Evolutionary conservation across 2,888 invertebrate species (phyloP), one percentile per base, ranked within the genome.

Genomic region (Eupeodes luniger): DNA sequence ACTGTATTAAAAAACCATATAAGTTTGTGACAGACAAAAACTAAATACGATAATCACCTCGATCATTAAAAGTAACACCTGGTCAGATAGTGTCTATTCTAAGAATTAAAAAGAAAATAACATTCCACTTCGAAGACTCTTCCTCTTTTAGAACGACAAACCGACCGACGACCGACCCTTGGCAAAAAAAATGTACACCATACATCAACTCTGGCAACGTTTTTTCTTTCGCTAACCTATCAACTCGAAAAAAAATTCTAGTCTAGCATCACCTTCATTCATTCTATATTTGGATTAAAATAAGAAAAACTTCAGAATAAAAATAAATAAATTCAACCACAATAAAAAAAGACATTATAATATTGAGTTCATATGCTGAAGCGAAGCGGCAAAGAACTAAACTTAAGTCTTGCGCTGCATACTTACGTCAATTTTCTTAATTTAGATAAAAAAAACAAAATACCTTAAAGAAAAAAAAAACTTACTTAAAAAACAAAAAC

Each of bases 341-440:
- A 40, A 40, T 34, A 64, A 51, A 77, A 64, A 69, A 55, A 53
- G 59, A 14, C 51, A 59, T 77, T 66, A 78, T 44, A 74, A 57
- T 61, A 70, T 55, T 47, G 14, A 79, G 61, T 79, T 84, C 55
- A 84, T 55, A 84, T 49, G 74, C 53, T 34, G 61, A 69, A 40
- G 55, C 69, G 64, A 49, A 19, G 27, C 44, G 44, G 64, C 66
- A 72, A 47, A 77, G 55, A 62, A 70, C 55, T 77, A 72, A 62
- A 70, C 55, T 77, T 66, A 82, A 83, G 72, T 49, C 77, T 64
- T 55, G 67, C 78, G 59, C 57, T 40, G 9, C 40, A 40, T 40
- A 40, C 40, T 1, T 75, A 72, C 69, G 84, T 81, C 66, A 72
- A 61, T 74, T 62, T 81, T 81, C 85, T 86, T 86, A 86, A 81